Conservation (phyloP, 2,888 invertebrate genomes). For the Cyclophora albipunctata region DNA sequence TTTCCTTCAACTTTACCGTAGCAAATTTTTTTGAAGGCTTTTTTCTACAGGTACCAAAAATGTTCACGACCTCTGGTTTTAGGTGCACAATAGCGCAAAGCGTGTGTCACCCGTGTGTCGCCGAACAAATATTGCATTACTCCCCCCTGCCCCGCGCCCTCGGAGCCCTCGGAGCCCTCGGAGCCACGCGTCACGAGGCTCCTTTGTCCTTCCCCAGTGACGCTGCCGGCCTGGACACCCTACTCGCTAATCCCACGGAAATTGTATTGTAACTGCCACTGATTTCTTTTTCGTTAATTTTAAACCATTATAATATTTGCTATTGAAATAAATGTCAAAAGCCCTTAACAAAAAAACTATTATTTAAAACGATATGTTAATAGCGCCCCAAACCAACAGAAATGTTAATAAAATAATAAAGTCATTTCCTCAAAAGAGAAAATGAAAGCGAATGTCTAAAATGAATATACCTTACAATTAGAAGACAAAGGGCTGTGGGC, state of each 20-base stretch:
- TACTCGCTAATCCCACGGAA: constrained; percentile 52
- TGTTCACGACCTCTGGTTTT: constrained; percentile 44
- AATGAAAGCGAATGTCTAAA: constrained; percentile 6
- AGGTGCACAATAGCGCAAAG: constrained; percentile 50
- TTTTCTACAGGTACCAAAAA: constrained; percentile 6
- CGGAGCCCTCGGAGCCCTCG: constrained; percentile 18
- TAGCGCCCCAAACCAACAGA: too few species aligned
- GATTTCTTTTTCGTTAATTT: constrained; percentile 40
- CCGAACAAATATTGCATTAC: constrained; percentile 71
- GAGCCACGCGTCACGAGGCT: constrained; percentile 33
- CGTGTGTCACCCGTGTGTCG: constrained; percentile 71
- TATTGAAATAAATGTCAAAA: too few species aligned
- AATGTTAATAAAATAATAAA: too few species aligned
- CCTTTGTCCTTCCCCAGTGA: constrained; percentile 45
- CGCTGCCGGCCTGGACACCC: constrained; percentile 51
- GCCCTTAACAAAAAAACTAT: too few species aligned
- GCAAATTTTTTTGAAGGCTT: too few species aligned
- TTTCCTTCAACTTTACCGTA: too few species aligned
- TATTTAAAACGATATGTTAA: too few species aligned
- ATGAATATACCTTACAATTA: constrained; percentile 49
- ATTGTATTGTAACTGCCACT: constrained; percentile 46
- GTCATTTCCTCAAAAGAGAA: too few species aligned
- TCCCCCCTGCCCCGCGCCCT: constrained; percentile 18
- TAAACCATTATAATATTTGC: constrained; percentile 1
- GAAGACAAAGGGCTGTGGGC: constrained; percentile 41